Evolutionary conservation across 2,113 vertebrate genomes (phyloP), one percentile per base, ranked within the genome.

Genomic region (Ictalurus furcatus): DNA sequence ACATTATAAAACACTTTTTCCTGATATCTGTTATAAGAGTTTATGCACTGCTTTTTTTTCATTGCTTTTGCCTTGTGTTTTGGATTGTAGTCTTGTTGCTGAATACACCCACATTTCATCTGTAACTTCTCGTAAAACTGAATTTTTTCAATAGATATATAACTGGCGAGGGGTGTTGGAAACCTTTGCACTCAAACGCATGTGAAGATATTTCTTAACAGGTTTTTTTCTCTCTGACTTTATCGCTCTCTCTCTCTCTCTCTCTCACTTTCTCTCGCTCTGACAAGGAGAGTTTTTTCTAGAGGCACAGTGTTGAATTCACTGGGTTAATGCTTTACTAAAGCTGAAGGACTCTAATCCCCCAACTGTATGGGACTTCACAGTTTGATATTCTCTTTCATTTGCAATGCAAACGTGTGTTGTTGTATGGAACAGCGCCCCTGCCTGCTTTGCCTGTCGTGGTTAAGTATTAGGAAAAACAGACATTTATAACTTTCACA

Each of bases 351-450:
- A 85, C 89, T 88, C 44, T 85, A 67, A n/a, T 86, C 67, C 78
- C 86, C 65, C 34, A 48, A 56, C 76, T 82, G 8, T 87, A 44
- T 71, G 65, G 48, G 89, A 83, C 73, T 80, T 48, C 13, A 30
- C 76, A 40, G 52, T 56, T 73, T 67, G 80, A 84, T 89, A 19
- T 73, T 48, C 48, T 85, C 87, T 59, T 85, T 91, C 85, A 92
- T 93, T 93, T 93, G 92, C 92, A 90, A 91, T 92, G 92, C 90
- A 93, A 93, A 93, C 89, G 48, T 30, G 17, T 19, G 58, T 63
- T 85, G 63, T 63, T 80, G 17, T 84, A 80, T 58, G 78, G 84
- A 89, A 87, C 37, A 48, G 61, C 58, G 14, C 80, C 63, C 81
- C 37, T 14, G 28, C 28, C 59, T 92, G 58, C 78, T 88, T 90